A percentile compares a stretch with the other conserved stretches of the same genome.
phyloP scores from a whole-genome alignment of 1,140 invertebrate genomes.

The Reticulitermes speratus region DNA sequence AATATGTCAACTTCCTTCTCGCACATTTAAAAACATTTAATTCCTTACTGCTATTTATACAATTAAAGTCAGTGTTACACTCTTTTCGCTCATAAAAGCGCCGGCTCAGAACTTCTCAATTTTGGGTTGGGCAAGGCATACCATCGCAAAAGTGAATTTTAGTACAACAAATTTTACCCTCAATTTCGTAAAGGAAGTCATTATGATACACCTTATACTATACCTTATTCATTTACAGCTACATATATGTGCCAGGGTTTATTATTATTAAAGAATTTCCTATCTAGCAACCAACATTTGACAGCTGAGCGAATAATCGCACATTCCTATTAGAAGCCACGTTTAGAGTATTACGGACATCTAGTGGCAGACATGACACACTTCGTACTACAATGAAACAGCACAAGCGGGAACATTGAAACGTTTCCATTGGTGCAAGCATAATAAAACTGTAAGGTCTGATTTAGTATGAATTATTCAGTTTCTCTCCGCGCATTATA shows the following conservation, averaged over 20 bases:
- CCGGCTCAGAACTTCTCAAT: not conserved
- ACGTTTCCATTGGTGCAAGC: too few species aligned
- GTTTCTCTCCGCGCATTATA: too few species aligned
- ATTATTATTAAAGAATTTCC: not conserved
- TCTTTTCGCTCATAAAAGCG: not conserved
- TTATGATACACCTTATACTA: not conserved
- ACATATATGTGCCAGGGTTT: not conserved
- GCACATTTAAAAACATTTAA: not conserved
- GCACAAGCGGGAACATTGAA: not conserved
- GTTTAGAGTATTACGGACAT: constrained; percentile 16
- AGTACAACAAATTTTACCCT: not conserved
- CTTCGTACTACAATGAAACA: not conserved
- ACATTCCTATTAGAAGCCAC: constrained; percentile 1
- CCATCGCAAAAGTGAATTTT: not conserved
- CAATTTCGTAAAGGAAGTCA: not conserved
- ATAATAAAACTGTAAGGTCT: too few species aligned
- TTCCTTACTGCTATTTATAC: not conserved
- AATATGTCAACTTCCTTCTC: not conserved
- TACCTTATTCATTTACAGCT: not conserved
- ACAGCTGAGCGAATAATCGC: constrained; percentile 8
- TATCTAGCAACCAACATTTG: not conserved
- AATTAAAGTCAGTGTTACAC: not conserved
- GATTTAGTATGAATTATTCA: too few species aligned
- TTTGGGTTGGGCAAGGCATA: not conserved
- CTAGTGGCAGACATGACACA: constrained; percentile 8